Conservation (phyloP, 2,113 vertebrate species). For the Serilophus lunatus region DNA sequence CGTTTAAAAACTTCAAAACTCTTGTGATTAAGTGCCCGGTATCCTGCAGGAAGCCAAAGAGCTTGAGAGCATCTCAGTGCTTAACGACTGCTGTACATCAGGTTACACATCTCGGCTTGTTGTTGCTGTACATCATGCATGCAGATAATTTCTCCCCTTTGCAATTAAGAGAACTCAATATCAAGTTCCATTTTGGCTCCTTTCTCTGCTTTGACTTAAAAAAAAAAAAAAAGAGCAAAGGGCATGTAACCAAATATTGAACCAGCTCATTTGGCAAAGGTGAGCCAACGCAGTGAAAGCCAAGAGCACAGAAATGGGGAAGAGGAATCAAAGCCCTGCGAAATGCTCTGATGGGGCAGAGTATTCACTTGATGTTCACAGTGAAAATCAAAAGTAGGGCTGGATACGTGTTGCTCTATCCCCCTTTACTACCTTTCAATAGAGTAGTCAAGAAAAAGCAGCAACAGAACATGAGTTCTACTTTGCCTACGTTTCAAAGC, state of each 20-base stretch:
- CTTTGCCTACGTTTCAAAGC: not conserved
- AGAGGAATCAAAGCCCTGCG: not conserved
- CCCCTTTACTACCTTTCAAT: not conserved
- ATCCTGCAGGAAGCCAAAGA: not conserved
- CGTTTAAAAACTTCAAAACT: not conserved
- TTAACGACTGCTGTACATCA: not conserved
- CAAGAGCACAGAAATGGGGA: not conserved
- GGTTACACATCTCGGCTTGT: not conserved
- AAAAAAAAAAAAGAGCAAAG: not conserved
- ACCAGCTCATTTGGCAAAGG: not conserved
- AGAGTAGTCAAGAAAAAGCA: not conserved
- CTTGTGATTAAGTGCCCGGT: not conserved
- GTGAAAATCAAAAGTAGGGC: not conserved
- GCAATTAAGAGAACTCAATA: not conserved
- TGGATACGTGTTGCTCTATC: rapidly evolving
- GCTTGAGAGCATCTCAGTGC: not conserved
- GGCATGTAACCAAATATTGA: not conserved
- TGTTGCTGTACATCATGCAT: not conserved
- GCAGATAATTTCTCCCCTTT: not conserved
- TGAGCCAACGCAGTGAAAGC: not conserved
- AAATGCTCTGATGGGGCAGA: not conserved
- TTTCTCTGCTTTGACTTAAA: not conserved
- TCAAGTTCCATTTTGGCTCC: not conserved
- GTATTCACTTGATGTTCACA: not conserved
- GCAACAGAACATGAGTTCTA: rapidly evolving